phyloP scores from a whole-genome alignment of 2,113 vertebrate genomes.

The Melanerpes formicivorus region DNA sequence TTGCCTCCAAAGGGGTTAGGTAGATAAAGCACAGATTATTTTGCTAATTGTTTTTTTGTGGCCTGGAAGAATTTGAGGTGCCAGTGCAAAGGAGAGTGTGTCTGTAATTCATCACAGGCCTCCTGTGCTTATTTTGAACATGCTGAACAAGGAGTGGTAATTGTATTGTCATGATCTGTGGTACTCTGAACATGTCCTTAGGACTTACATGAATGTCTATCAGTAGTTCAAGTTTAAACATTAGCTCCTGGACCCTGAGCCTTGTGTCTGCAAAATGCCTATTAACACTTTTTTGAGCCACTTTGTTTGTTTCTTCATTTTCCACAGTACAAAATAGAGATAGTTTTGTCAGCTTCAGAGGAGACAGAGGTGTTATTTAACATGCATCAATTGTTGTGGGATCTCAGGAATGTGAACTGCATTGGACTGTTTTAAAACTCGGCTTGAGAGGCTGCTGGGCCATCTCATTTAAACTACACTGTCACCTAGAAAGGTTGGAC shows the following conservation, averaged over 20 bases:
- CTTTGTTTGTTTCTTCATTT: background rate
- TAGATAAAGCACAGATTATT: background rate
- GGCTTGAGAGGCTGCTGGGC: too few relatives aligned
- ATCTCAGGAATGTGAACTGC: background rate
- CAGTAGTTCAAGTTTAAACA: background rate
- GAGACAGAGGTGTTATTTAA: background rate
- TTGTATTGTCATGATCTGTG: background rate
- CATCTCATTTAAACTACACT: too few relatives aligned
- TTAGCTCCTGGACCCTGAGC: background rate
- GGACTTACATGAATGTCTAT: background rate
- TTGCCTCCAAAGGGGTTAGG: background rate
- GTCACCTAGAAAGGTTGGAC: too few relatives aligned
- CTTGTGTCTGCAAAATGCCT: background rate
- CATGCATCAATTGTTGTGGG: background rate
- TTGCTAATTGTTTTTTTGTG: background rate
- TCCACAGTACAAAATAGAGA: background rate
- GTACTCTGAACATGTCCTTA: background rate
- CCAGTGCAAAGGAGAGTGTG: background rate
- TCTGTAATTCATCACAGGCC: background rate
- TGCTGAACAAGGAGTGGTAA: background rate
- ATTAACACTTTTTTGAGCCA: background rate
- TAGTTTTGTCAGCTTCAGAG: background rate
- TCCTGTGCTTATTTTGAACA: background rate
- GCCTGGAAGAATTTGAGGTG: background rate
- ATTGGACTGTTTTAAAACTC: too few relatives aligned